phyloP scores from a whole-genome alignment of 2,113 vertebrate species.

The Anolis sagrei region DNA sequence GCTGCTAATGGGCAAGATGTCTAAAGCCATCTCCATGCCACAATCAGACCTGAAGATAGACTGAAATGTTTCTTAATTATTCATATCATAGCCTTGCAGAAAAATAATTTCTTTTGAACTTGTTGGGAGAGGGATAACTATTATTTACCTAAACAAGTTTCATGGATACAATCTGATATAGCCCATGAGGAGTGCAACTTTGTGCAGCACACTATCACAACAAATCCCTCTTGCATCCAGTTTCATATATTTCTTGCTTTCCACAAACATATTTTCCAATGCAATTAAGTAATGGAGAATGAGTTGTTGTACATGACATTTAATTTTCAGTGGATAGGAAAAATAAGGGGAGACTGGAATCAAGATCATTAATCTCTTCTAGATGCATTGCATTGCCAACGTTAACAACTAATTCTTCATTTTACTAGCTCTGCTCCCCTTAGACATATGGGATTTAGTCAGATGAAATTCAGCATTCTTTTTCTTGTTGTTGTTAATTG shows the following conservation, averaged over 20 bases:
- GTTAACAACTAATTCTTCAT: constrained; percentile 71
- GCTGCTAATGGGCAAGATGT: too few species aligned
- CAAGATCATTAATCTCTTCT: constrained; percentile 69
- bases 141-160: constrained; percentile 8
- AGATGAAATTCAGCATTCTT: too few species aligned
- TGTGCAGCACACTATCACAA: constrained; percentile 15
- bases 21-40: too few species aligned
- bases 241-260: constrained; percentile 41
- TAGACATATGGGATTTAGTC: constrained; percentile 33
- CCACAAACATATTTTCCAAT: constrained; percentile 62
- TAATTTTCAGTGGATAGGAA: constrained; percentile 64
- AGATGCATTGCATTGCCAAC: constrained; percentile 68
- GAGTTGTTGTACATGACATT: constrained; percentile 56
- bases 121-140: background rate
- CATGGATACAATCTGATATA: background rate
- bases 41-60: too few species aligned
- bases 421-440: constrained; percentile 56
- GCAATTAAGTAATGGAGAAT: constrained; percentile 70
- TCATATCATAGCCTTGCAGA: background rate
- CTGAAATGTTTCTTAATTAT: too few species aligned
- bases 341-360: constrained; percentile 63
- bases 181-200: background rate
- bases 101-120: background rate
- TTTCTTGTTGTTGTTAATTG: too few species aligned
- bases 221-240: constrained; percentile 21